These are phyloP conservation scores for Trochalopteron elliotii DNA, from an alignment of 2,113 vertebrate genomes.

Conservation along the genomic window DNA sequence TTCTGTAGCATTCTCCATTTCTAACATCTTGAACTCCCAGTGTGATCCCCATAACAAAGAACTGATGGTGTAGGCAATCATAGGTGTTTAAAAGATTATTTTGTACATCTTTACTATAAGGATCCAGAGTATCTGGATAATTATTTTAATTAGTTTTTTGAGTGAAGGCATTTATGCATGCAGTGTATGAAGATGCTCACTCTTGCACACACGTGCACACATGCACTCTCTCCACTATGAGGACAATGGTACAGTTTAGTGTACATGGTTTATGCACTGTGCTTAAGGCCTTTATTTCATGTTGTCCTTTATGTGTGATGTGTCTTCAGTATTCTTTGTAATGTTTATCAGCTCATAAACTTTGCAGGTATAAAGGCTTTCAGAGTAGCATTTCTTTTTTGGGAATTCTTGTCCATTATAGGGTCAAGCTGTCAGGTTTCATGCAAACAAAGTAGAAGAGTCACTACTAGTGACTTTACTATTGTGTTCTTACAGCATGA, in stretches of 20 bases:
- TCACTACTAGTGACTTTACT: not conserved
- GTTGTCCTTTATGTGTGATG: not conserved
- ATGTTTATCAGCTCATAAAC: not conserved
- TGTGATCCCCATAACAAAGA: not conserved
- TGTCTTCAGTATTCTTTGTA: not conserved
- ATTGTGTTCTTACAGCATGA: not conserved
- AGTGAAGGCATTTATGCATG: not conserved
- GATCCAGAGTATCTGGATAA: not conserved
- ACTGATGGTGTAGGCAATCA: not conserved
- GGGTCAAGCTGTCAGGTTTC: not conserved
- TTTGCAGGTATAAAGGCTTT: not conserved
- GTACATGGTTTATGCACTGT: not conserved
- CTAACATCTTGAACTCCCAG: not conserved
- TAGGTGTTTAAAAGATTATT: not conserved
- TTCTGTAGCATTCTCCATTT: not conserved
- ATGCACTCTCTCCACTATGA: not conserved
- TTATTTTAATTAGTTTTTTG: not conserved
- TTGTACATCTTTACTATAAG: not conserved
- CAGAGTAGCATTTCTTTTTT: not conserved
- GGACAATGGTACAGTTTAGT: not conserved
- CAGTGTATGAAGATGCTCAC: not conserved
- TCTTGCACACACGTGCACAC: not conserved
- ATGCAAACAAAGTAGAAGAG: not conserved
- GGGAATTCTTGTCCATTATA: not conserved
- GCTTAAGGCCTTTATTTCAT: not conserved